Evolutionary conservation across 92 coral and sea anemone species (phyloP).

Genomic region (Virgularia gustaviana): DNA sequence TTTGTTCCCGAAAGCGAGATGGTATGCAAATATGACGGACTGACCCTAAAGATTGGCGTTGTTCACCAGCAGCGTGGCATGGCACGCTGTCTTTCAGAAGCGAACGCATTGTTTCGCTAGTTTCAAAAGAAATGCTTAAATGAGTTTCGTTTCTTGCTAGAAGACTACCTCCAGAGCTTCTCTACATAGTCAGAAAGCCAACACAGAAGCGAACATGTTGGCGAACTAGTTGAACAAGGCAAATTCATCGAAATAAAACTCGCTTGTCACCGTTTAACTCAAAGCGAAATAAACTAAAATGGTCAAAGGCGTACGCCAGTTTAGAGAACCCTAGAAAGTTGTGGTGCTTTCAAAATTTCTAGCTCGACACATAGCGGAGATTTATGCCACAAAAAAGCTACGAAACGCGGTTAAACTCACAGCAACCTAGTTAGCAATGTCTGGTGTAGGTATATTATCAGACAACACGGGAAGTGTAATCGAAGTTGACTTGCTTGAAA

Average conservation of each 20-base stretch:
- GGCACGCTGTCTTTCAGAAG: slow-evolving; percentile 16
- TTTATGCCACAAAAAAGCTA: no score
- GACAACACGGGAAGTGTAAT: not conserved
- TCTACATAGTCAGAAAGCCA: not conserved
- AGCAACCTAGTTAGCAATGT: not conserved
- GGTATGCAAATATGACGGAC: not conserved
- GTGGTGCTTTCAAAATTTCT: not conserved
- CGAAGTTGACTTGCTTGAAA: no score
- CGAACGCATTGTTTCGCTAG: slow-evolving; percentile 14
- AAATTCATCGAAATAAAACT: not conserved
- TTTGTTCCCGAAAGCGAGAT: not conserved
- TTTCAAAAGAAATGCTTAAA: slow-evolving; percentile 2
- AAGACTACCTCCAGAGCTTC: not conserved
- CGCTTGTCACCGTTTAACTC: not conserved
- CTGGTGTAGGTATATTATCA: not conserved
- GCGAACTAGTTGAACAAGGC: no score
- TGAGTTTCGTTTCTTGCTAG: slow-evolving; percentile 1
- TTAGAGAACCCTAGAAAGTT: not conserved
- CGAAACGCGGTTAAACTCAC: not conserved
- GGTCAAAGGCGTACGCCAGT: slow-evolving; percentile 7
- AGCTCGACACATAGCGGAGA: no score
- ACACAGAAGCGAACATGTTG: not conserved
- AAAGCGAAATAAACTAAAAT: slow-evolving; percentile 1
- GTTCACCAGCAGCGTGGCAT: slow-evolving; percentile 36
- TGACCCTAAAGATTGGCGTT: not conserved